phyloP scores from a whole-genome alignment of 1,140 invertebrate genomes.

The Sarcophaga peregrina region DNA sequence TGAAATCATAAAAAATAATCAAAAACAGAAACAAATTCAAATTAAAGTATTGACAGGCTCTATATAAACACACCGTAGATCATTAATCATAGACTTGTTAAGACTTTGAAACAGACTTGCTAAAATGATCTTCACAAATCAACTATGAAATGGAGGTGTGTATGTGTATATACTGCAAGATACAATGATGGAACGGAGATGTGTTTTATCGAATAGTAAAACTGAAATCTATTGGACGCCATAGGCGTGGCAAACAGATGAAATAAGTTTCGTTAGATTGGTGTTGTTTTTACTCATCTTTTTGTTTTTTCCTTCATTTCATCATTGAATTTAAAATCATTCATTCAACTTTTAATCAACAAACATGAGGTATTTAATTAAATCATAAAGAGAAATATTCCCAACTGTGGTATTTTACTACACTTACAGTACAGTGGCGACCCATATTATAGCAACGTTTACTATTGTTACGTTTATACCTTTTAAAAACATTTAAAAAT shows the following conservation, averaged over 20 bases:
- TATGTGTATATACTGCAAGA: not conserved
- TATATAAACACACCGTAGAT: slow-evolving; percentile 6
- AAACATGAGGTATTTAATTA: not conserved
- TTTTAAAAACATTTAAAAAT: no score
- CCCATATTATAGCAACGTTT: no score
- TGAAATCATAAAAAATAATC: not conserved
- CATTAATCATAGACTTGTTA: slow-evolving; percentile 36
- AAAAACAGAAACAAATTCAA: slow-evolving; percentile 27
- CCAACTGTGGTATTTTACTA: not conserved
- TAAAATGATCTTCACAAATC: not conserved
- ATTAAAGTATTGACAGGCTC: slow-evolving; percentile 36
- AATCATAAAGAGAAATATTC: not conserved
- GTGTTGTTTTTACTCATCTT: no score
- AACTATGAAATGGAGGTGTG: not conserved
- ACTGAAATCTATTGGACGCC: not conserved
- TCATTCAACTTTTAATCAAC: not conserved
- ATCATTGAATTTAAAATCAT: slow-evolving; percentile 24
- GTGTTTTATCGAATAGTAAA: not conserved
- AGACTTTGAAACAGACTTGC: slow-evolving; percentile 4
- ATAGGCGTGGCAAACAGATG: slow-evolving; percentile 28
- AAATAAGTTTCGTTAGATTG: slow-evolving; percentile 17
- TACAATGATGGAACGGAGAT: not conserved
- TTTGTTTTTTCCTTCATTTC: not conserved
- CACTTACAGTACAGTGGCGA: no score
- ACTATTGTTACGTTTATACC: no score